Base-by-base conservation (phyloP, 2,888 invertebrate species). In the Orthonychiurus folsomi region DNA sequence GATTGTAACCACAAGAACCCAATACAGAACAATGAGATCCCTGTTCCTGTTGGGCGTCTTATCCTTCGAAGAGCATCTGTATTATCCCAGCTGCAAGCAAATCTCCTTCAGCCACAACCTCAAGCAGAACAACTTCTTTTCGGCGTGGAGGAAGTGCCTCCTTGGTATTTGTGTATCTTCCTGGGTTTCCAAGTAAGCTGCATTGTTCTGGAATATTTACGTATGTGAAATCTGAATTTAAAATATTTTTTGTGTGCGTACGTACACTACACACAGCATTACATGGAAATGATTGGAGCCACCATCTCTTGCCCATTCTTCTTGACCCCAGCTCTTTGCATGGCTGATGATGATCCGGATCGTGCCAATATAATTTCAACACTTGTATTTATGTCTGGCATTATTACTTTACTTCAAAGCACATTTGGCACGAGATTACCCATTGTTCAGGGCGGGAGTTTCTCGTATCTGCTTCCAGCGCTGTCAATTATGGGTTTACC, bases 221-320 rank as follows among this genome's bases (percentile, higher is more conserved):
- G n/a, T n/a, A n/a, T n/a, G n/a, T n/a, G n/a, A n/a, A n/a, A n/a
- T n/a, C n/a, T n/a, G n/a, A n/a, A n/a, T n/a, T n/a, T n/a, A n/a
- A n/a, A n/a, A n/a, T n/a, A n/a, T n/a, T n/a, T n/a, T n/a, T n/a
- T n/a, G n/a, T n/a, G n/a, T n/a, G n/a, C n/a, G n/a, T n/a, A n/a
- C n/a, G n/a, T n/a, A n/a, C n/a, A n/a, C n/a, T n/a, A n/a, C n/a
- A n/a, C n/a, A 57, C 52, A 89, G 84, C 88, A 89, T 75, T 89
- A 88, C 76, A 77, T 89, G 69, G 90, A 89, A 0, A 89, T 90
- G 86, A 88, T 91, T 65, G 90, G 89, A 0, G 88, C 87, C 0
- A 89, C 89, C 50, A 86, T 90, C 5, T 85, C 89, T 1, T 88
- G 89, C 70, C 89, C 89, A 0, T 87, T 89, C 74, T 85, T 90